phyloP scores from a whole-genome alignment of 2,888 invertebrate species.

The Sympetrum striolatum region DNA sequence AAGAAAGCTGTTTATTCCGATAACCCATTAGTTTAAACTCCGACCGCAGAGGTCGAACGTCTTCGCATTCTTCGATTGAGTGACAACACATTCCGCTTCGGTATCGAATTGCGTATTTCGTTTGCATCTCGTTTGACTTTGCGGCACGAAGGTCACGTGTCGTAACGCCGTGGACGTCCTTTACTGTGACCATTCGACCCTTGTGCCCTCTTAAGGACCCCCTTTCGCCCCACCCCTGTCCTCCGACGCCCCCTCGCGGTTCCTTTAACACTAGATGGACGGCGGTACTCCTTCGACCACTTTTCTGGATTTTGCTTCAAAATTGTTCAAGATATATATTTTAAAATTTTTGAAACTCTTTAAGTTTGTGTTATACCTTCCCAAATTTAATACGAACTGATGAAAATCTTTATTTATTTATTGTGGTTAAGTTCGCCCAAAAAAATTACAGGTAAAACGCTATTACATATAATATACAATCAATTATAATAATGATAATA shows the following conservation, averaged over 20 bases:
- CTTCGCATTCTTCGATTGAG: neutral
- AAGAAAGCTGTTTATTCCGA: neutral
- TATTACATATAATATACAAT: too few relatives aligned
- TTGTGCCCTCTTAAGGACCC: neutral
- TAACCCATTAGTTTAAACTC: neutral
- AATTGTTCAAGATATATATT: too few relatives aligned
- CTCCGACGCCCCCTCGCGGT: neutral
- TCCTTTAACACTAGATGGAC: too few relatives aligned
- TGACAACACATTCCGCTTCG: neutral
- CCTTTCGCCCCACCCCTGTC: neutral
- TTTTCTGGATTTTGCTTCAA: too few relatives aligned
- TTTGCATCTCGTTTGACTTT: constrained; percentile 9
- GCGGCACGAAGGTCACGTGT: neutral
- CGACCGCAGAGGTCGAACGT: neutral
- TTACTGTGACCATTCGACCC: neutral
- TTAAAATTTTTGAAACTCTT: too few relatives aligned
- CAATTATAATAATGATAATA: too few relatives aligned
- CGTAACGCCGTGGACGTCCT: neutral
- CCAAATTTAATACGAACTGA: too few relatives aligned
- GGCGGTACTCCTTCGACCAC: too few relatives aligned
- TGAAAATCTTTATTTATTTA: too few relatives aligned
- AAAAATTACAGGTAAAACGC: too few relatives aligned
- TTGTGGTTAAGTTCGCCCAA: too few relatives aligned
- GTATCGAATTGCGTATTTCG: neutral
- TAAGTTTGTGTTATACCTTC: too few relatives aligned